These are phyloP conservation scores for Eupithecia centaureata DNA, from an alignment of 2,888 invertebrate genomes.

Conservation along the genomic window DNA sequence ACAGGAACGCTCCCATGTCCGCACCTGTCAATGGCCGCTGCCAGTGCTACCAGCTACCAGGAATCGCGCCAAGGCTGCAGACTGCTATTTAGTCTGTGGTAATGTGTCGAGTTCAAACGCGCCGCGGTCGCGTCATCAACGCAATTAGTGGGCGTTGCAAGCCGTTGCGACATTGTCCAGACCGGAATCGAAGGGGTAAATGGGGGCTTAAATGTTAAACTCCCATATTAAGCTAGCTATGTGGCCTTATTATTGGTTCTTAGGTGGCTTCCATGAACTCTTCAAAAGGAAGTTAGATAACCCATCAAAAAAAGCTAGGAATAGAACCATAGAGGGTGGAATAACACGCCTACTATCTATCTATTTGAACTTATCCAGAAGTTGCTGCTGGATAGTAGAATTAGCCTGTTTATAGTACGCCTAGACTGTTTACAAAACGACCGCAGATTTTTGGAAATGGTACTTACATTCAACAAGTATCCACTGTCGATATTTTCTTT, in stretches of 20 bases:
- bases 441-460: too few relatives aligned
- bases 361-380: not conserved
- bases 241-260: not conserved
- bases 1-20: conserved; percentile 27
- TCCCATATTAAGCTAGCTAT: not conserved
- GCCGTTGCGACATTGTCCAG: conserved; percentile 66
- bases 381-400: too few relatives aligned
- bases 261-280: not conserved
- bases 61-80: conserved; percentile 74
- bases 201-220: not conserved
- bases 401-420: too few relatives aligned
- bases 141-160: conserved; percentile 77
- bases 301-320: not conserved
- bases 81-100: conserved; percentile 40
- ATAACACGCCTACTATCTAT: not conserved
- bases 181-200: conserved; percentile 9
- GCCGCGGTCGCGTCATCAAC: conserved; percentile 63
- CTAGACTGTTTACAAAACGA: too few relatives aligned
- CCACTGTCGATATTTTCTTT: not conserved
- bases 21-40: conserved; percentile 37
- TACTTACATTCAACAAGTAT: too few relatives aligned
- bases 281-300: not conserved
- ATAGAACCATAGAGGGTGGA: not conserved
- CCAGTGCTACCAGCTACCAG: conserved; percentile 51
- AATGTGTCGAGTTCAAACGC: conserved; percentile 73